Percentiles rank a stretch among this genome's conserved stretches.
Conservation (phyloP, 2,113 vertebrate species). For the Passer montanus region DNA sequence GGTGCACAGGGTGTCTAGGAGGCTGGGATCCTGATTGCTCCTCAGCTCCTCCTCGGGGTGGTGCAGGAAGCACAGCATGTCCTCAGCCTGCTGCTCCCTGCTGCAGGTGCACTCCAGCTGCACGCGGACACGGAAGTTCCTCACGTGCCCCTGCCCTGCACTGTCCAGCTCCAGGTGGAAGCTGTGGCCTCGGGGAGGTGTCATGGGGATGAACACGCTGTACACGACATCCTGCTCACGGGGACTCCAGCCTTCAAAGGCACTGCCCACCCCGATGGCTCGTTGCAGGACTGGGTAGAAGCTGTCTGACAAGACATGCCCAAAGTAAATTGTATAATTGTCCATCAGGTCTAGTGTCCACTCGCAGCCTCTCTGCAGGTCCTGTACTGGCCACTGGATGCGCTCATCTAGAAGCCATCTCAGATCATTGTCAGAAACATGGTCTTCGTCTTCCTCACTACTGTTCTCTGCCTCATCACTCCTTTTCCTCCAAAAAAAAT, state of each 20-base stretch:
- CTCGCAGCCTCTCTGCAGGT: background rate
- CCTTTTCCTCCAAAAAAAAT: background rate
- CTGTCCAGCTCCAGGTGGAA: background rate
- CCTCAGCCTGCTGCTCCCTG: background rate
- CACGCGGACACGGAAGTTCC: background rate
- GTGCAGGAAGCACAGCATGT: background rate
- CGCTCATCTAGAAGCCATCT: background rate
- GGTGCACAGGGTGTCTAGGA: no score
- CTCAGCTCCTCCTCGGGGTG: background rate
- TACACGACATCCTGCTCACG: background rate
- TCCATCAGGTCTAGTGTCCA: background rate
- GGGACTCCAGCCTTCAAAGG: background rate
- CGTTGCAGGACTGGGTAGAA: background rate
- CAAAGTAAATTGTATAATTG: accelerated
- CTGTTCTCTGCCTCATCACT: background rate
- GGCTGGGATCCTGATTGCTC: background rate
- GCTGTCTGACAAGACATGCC: accelerated
- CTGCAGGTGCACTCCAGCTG: background rate
- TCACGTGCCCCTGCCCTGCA: accelerated
- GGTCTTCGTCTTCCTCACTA: background rate
- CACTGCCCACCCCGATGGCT: background rate
- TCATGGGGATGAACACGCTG: background rate
- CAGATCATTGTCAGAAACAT: background rate
- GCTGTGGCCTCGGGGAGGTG: background rate
- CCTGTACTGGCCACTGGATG: background rate